Percentiles rank a stretch among this genome's conserved stretches.
Conservation (phyloP, 2,797 vertebrate genomes). For the Neopelma chrysocephalum region DNA sequence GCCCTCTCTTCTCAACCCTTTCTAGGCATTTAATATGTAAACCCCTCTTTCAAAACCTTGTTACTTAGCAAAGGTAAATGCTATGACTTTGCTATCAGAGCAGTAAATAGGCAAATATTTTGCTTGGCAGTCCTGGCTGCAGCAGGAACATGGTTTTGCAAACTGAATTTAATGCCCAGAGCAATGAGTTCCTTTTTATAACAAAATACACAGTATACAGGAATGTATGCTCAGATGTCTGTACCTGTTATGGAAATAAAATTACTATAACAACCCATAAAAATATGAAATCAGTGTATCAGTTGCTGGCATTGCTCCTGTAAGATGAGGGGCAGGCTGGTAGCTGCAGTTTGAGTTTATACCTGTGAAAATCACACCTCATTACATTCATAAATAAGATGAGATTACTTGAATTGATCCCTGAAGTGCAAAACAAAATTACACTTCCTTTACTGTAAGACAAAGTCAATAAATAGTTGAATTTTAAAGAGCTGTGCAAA, state of each 20-base stretch:
- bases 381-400: not conserved
- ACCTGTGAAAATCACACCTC: not conserved
- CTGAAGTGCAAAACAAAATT: not conserved
- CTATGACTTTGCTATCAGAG: not conserved
- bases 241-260: not conserved
- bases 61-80: not conserved
- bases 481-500: not conserved
- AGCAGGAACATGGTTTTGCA: not conserved
- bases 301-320: not conserved
- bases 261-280: not conserved
- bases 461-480: not conserved
- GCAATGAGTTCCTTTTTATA: not conserved
- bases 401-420: not conserved
- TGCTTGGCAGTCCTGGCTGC: not conserved
- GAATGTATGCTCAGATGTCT: not conserved
- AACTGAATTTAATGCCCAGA: not conserved
- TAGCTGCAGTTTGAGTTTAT: not conserved
- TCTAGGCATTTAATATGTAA: not conserved
- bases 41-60: not conserved
- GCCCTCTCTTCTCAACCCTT: not conserved
- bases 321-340: not conserved
- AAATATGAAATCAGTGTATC: not conserved
- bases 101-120: slow-evolving; percentile 21
- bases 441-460: not conserved
- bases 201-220: not conserved